Evolutionary conservation across 1,140 invertebrate species (phyloP).

Genomic region (Sycobia sp.): DNA sequence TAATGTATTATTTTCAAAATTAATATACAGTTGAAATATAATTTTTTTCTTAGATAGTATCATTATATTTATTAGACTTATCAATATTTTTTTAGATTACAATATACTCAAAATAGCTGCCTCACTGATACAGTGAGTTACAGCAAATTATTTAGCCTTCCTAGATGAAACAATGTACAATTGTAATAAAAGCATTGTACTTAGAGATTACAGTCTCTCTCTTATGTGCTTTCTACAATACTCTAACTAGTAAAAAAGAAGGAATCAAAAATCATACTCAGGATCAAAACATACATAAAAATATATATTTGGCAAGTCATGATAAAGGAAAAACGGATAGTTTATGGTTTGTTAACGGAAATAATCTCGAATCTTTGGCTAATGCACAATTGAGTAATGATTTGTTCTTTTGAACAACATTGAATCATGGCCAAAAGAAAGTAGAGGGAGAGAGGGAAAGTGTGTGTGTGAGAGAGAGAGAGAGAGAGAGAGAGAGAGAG

Average conservation of each 20-base stretch:
- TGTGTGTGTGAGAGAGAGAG: no score
- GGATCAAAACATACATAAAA: conserved; percentile 36
- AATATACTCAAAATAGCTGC: conserved; percentile 47
- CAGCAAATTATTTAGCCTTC: conserved; percentile 48
- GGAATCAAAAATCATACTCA: conserved; percentile 25
- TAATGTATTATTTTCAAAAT: conserved; percentile 13
- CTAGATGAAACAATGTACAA: conserved; percentile 51
- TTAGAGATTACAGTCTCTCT: conserved; percentile 29
- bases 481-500: no score
- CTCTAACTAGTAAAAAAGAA: conserved; percentile 30
- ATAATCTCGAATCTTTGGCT: conserved; percentile 44
- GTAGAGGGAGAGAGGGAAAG: conserved; percentile 31
- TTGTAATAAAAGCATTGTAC: conserved; percentile 42
- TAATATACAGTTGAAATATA: conserved; percentile 26
- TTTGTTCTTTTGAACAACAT: neutral
- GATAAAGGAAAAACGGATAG: conserved; percentile 28
- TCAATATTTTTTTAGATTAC: conserved; percentile 56
- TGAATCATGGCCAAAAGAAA: conserved; percentile 17
- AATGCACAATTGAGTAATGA: conserved; percentile 36
- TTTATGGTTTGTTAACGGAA: conserved; percentile 28
- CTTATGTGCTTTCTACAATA: conserved; percentile 31
- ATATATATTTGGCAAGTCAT: conserved; percentile 37
- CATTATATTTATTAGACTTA: conserved; percentile 42
- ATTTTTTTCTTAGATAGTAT: conserved; percentile 28
- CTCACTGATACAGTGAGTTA: conserved; percentile 62